A percentile compares a stretch with the other conserved stretches of the same genome.
Conservation (phyloP, 2,113 vertebrate genomes). For the Malurus elegans region DNA sequence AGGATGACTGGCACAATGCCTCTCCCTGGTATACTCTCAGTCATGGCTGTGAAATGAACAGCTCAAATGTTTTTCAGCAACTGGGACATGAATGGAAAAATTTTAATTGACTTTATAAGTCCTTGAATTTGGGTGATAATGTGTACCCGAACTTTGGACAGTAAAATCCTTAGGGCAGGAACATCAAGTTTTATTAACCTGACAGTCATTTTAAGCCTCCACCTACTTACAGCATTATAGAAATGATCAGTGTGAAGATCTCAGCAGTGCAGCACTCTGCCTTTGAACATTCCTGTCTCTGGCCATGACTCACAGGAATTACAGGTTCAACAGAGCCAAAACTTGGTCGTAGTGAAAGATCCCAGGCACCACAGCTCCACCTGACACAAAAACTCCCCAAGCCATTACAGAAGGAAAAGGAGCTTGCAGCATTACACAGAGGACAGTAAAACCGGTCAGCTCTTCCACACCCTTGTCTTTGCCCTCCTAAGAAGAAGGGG, state of each 20-base stretch:
- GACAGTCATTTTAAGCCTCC: background rate
- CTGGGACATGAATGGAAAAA: background rate
- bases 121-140: background rate
- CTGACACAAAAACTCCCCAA: background rate
- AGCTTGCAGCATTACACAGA: background rate
- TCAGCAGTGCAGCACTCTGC: background rate
- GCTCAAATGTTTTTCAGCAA: background rate
- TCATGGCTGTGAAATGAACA: background rate
- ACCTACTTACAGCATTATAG: background rate
- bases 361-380: background rate
- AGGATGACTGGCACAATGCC: background rate
- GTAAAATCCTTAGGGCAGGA: conserved; percentile 6
- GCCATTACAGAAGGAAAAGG: background rate
- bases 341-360: background rate
- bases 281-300: background rate
- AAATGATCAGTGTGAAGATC: background rate
- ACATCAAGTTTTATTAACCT: conserved; percentile 15
- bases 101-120: background rate
- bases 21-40: background rate
- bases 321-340: background rate
- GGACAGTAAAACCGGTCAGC: background rate
- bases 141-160: background rate
- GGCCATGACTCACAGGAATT: background rate
- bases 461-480: background rate
- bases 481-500: background rate